Evolutionary conservation across 2,888 invertebrate genomes (phyloP).

Genomic region (Spicauda simplicius): DNA sequence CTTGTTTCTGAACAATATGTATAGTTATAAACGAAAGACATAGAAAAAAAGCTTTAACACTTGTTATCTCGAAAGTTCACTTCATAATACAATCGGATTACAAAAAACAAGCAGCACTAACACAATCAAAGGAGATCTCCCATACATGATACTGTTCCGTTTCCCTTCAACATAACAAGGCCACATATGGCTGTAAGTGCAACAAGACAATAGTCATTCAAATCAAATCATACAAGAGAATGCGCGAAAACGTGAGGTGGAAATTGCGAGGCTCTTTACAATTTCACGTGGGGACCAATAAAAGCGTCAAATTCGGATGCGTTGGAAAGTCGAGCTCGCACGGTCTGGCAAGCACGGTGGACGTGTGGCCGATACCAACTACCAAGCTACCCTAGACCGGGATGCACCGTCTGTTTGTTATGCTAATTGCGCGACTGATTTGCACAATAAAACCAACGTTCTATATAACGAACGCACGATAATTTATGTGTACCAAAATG

Average conservation of each 20-base stretch:
- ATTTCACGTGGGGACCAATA: conserved; percentile 19
- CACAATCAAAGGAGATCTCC: conserved; percentile 23
- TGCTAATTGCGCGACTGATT: conserved; percentile 61
- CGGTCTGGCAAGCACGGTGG: conserved; percentile 73
- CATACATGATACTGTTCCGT: conserved; percentile 19
- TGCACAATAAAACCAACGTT: conserved; percentile 75
- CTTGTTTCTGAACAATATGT: no score
- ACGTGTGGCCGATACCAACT: conserved; percentile 77
- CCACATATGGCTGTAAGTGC: conserved; percentile 21
- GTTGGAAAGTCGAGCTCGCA: conserved; percentile 58
- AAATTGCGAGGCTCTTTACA: conserved; percentile 19
- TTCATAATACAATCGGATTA: background rate
- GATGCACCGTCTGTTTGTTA: conserved; percentile 46
- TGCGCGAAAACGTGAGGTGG: conserved; percentile 15
- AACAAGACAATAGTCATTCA: conserved; percentile 31
- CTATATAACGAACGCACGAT: conserved; percentile 60
- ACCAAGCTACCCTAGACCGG: conserved; percentile 57
- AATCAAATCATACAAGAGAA: conserved; percentile 20
- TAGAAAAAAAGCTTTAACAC: no score
- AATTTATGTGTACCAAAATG: conserved; percentile 45
- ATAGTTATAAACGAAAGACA: no score
- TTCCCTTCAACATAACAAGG: conserved; percentile 26
- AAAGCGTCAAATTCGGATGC: conserved; percentile 49
- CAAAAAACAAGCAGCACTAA: conserved; percentile 13
- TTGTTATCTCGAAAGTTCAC: background rate